phyloP scores from a whole-genome alignment of 2,113 vertebrate genomes.

The Sphyrna mokarran region DNA sequence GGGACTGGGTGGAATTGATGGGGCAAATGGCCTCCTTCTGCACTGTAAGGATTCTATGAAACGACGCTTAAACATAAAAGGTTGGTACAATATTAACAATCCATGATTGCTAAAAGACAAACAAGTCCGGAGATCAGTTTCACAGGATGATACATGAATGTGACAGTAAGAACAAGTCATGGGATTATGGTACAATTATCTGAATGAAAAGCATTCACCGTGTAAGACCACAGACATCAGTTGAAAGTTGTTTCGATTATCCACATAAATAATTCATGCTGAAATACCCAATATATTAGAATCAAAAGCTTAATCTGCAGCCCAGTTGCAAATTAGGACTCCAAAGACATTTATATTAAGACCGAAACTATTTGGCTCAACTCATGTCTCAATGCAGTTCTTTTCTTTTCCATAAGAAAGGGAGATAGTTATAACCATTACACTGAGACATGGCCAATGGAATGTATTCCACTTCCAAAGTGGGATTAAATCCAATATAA shows the following conservation, averaged over 20 bases:
- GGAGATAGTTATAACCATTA: neutral
- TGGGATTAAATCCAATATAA: constrained; percentile 27
- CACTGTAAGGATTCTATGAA: too few relatives aligned
- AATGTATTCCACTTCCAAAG: neutral
- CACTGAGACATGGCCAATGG: neutral
- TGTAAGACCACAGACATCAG: neutral
- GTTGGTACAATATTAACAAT: neutral
- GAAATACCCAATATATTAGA: neutral
- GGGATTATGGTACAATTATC: neutral
- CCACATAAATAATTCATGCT: neutral
- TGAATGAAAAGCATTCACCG: neutral
- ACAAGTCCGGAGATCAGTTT: neutral
- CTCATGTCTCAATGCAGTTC: neutral
- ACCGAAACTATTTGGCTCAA: constrained; percentile 11
- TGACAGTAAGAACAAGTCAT: neutral
- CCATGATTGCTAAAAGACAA: neutral
- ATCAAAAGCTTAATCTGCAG: neutral
- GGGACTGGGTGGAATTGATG: too few relatives aligned
- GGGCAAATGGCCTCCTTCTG: too few relatives aligned
- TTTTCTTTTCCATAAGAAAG: neutral
- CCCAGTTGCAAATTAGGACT: neutral
- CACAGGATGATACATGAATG: neutral
- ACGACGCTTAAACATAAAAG: neutral
- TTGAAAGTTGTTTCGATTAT: neutral
- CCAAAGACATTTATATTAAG: constrained; percentile 3